A percentile compares a stretch with the other conserved stretches of the same genome.
phyloP scores from a whole-genome alignment of 92 coral and sea anemone genomes.

The Zoanthus sansibaricus region DNA sequence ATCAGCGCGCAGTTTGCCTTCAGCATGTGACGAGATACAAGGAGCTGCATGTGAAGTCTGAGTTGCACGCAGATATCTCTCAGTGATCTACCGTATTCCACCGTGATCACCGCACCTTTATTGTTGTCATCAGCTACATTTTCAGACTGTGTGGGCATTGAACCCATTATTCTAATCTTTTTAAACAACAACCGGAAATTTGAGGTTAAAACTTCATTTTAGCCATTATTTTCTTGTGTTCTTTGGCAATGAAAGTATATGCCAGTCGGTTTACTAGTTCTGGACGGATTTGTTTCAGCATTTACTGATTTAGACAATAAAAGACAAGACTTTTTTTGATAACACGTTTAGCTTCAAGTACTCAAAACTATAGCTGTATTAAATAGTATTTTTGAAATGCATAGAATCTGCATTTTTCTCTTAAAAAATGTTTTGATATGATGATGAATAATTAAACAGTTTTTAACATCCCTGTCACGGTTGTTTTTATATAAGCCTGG shows the following conservation, averaged over 20 bases:
- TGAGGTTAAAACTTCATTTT: constrained; percentile 8
- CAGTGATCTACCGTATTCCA: background rate
- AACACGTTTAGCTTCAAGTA: background rate
- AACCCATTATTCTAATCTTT: constrained; percentile 20
- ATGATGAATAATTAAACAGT: too few relatives aligned
- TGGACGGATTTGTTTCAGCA: background rate
- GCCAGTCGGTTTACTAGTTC: background rate
- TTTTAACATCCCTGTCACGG: background rate
- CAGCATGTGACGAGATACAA: constrained; percentile 4
- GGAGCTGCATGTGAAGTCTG: constrained; percentile 4
- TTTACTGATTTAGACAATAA: background rate
- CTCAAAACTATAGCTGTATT: too few relatives aligned
- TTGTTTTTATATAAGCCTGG: background rate
- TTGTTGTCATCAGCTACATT: constrained; percentile 15
- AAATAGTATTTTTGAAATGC: too few relatives aligned
- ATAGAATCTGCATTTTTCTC: too few relatives aligned
- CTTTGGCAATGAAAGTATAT: background rate
- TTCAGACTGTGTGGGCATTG: background rate
- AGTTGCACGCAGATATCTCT: background rate
- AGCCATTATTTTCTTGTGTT: background rate
- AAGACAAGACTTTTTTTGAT: background rate
- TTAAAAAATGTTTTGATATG: too few relatives aligned
- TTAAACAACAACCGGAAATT: constrained; percentile 35
- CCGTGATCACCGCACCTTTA: constrained; percentile 9
- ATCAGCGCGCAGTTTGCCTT: constrained; percentile 3